Evolutionary conservation across 2,113 vertebrate genomes (phyloP).

Genomic region (Myodes glareolus): DNA sequence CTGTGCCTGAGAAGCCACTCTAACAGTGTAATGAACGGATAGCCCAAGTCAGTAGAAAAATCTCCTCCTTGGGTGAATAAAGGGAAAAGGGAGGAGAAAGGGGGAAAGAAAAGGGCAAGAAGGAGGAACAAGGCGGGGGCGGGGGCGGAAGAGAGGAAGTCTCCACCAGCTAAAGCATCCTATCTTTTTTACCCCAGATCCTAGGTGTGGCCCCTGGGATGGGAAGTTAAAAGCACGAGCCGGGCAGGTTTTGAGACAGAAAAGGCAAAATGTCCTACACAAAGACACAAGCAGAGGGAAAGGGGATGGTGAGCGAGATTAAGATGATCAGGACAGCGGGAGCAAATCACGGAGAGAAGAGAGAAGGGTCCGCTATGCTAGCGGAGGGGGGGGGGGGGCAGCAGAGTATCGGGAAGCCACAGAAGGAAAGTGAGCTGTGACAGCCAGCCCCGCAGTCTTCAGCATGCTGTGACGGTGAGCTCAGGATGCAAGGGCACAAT

Average conservation of each 20-base stretch:
- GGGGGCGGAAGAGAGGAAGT: neutral
- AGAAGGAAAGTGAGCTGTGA: no score
- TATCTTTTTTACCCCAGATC: neutral
- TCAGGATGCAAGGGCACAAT: neutral
- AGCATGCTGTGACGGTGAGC: accelerated
- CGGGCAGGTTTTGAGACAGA: neutral
- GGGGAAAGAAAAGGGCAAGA: neutral
- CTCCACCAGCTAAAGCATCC: neutral
- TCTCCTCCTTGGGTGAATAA: neutral
- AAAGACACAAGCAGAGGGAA: neutral
- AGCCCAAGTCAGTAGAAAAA: neutral
- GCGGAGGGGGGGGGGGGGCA: accelerated
- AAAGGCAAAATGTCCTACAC: neutral
- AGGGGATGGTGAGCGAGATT: neutral
- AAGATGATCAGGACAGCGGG: neutral
- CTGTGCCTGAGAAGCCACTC: neutral
- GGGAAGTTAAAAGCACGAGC: neutral
- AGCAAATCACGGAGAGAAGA: no score
- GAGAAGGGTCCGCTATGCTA: neutral
- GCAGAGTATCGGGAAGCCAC: neutral
- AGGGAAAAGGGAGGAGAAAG: neutral
- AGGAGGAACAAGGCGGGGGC: no score
- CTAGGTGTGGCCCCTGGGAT: neutral
- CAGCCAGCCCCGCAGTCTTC: neutral
- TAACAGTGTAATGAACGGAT: neutral